Base-by-base conservation (phyloP, 2,113 vertebrate species). In the Baryphthengus martii region DNA sequence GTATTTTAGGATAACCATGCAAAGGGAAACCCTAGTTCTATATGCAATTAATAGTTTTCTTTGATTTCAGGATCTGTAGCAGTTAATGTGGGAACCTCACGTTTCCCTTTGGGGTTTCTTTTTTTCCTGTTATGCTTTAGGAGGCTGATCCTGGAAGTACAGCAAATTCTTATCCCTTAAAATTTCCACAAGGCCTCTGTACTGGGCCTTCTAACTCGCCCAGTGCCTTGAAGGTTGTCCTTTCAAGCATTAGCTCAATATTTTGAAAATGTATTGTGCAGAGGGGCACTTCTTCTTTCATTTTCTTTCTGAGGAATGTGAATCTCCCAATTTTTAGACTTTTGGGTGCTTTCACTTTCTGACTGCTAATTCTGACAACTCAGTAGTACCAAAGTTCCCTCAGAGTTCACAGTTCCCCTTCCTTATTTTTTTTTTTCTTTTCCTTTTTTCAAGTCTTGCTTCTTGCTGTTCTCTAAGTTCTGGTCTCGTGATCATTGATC, bases 221-320 rank as follows among this genome's bases (percentile, higher is more conserved):
- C 17, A 39, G 33, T 61, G 49, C 35, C 35, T 66, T 92, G 80
- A 81, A 87, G 63, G 16, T 45, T 55, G 18, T 55, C 33, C 35
- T 70, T 58, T 80, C 77, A 76, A 95, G 28, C 52, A 81, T 33
- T n/a, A 63, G 12, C 74, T 84, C 39, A 75, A 56, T 56, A 59
- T 74, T 84, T 52, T 50, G 29, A 52, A 81, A 78, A 58, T 52
- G 10, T 20, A 39, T 62, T 50, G 5, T 39, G n/a, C 49, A 84
- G 67, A 45, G 8, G 17, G 50, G 33, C 88, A 37, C 52, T 89
- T 66, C 83, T 84, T 10, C 76, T 97, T 96, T 95, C 89, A 93
- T 95, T 96, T 96, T 96, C 94, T 31, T 95, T 93, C 86, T 92
- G 94, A 95, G 73, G 92, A 93, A 92, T 42, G 25, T 29, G 56